Base-by-base conservation (phyloP, 2,113 vertebrate genomes). In the Ciconia boyciana region DNA sequence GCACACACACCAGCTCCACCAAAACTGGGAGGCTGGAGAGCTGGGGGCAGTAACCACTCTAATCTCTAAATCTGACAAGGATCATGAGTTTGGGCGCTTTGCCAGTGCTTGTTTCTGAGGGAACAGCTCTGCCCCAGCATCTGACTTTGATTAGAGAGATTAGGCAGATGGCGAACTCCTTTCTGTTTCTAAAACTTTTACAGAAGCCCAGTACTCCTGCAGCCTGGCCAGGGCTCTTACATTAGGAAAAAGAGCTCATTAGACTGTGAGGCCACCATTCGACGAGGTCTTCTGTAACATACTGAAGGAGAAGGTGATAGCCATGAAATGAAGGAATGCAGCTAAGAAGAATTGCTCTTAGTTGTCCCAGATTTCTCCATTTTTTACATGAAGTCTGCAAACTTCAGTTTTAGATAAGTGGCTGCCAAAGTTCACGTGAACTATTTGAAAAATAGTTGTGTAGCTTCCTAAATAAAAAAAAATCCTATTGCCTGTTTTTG, bases 101-200 rank as follows among this genome's bases (percentile, higher is more conserved):
- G 78, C 92, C 94, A 88, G 68, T 7, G 16, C 90, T 91, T 49
- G 58, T 83, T 95, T 94, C 78, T 69, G 70, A 66, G 70, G 51
- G 62, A 91, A 29, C 58, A 72, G 66, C 66, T 87, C 66, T 92
- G 71, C 76, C 60, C 43, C 55, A 26, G 83, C 76, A 46, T 49
- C 32, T 72, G 55, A 16, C 58, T 95, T 83, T 74, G 71, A 88
- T 96, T 51, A 66, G 62, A 70, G 83, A 93, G 89, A 93, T 90
- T 77, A 80, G 80, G 75, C 93, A 96, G 70, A 9, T 7, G 3
- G 21, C 18, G 12, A 71, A 48, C 17, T 54, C 72, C 55, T n/a
- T 39, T 52, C 60, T 78, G 52, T 29, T 91, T 68, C 78, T 65
- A 46, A 84, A 86, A 80, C 58, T 91, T 68, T 24, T 54, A 15